Conservation (phyloP, 1,140 invertebrate genomes). For the Pseudachorutes palmiensis region DNA sequence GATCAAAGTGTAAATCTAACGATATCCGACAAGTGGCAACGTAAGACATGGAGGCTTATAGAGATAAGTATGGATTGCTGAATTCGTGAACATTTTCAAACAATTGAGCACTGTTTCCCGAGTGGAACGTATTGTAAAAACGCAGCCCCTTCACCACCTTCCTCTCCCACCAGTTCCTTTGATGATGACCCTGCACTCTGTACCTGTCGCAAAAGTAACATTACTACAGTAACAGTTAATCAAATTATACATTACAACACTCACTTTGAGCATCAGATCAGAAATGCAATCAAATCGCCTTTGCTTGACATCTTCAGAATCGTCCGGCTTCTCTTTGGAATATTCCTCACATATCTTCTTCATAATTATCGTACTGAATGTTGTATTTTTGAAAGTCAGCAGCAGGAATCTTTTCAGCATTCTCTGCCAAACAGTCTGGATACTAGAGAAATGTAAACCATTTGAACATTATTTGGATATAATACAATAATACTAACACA, state of each 20-base stretch:
- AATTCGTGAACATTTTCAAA: conserved; percentile 15
- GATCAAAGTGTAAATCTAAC: too few species aligned
- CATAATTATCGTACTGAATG: conserved; percentile 69
- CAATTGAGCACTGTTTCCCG: conserved; percentile 30
- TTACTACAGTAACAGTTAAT: too few species aligned
- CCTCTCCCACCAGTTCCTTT: conserved; percentile 68
- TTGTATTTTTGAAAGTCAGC: conserved; percentile 61
- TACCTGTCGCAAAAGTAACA: conserved; percentile 57
- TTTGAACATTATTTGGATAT: conserved; percentile 13
- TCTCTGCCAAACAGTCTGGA: conserved; percentile 69
- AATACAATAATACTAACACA: not conserved
- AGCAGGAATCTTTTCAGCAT: conserved; percentile 56
- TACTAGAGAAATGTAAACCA: conserved; percentile 48
- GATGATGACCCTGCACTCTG: conserved; percentile 78
- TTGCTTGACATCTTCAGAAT: conserved; percentile 62
- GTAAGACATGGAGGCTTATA: too few species aligned
- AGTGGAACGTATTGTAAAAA: conserved; percentile 20
- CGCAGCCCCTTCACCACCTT: conserved; percentile 35
- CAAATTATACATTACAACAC: too few species aligned
- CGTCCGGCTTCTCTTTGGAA: conserved; percentile 61
- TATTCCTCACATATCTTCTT: conserved; percentile 62
- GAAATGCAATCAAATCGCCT: conserved; percentile 67
- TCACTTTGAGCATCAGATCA: conserved; percentile 69
- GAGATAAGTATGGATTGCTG: too few species aligned
- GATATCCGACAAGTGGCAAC: too few species aligned